Conservation (phyloP, 2,113 vertebrate genomes). For the Neogobius melanostomus region DNA sequence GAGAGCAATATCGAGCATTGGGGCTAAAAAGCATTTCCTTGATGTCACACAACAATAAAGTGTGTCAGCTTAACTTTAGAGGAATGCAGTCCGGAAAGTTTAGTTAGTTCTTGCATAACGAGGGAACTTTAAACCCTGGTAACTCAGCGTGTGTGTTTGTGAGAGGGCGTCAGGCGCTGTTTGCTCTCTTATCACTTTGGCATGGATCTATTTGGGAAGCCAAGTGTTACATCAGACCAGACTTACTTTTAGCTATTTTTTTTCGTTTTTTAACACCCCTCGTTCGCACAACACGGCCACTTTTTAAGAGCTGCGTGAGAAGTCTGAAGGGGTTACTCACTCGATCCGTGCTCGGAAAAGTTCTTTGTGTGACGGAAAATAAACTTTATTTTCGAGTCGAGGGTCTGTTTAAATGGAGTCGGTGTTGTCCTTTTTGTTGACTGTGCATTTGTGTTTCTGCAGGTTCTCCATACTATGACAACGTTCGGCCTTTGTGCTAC, state of each 20-base stretch:
- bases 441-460: background rate
- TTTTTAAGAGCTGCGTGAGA: background rate
- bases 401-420: no score
- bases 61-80: background rate
- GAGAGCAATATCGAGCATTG: conserved; percentile 15
- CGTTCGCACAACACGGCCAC: background rate
- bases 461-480: conserved; percentile 97
- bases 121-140: conserved; percentile 4
- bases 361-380: no score
- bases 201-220: conserved; percentile 30
- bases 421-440: no score
- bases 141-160: conserved; percentile 21
- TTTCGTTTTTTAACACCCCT: background rate
- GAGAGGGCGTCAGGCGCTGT: conserved; percentile 19
- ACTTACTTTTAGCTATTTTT: background rate
- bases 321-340: no score
- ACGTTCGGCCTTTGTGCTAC: conserved; percentile 95
- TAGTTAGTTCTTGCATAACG: conserved; percentile 17
- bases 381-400: no score
- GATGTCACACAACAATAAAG: conserved; percentile 2
- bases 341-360: no score
- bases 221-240: conserved; percentile 17
- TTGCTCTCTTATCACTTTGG: conserved; percentile 38
- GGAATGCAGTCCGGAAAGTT: conserved; percentile 2
- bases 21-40: conserved; percentile 34